Percentiles rank a stretch among this genome's conserved stretches.
Conservation (phyloP, 2,113 vertebrate species). For the Typhlomys cinereus region DNA sequence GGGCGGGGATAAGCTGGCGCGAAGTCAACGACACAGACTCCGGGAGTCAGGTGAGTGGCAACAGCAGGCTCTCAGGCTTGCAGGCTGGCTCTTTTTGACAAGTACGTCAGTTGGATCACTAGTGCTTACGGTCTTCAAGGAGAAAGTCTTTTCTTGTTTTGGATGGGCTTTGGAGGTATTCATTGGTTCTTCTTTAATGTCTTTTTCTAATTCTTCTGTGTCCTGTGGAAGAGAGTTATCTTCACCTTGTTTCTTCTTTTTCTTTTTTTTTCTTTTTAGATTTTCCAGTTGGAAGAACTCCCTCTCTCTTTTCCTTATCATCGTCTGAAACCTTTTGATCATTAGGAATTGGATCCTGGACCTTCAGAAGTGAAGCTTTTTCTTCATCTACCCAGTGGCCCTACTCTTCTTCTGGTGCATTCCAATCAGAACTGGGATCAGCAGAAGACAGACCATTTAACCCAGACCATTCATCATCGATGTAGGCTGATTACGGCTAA, state of each 20-base stretch:
- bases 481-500: conserved; percentile 85
- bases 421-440: conserved; percentile 95
- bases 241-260: conserved; percentile 96
- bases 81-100: conserved; percentile 68
- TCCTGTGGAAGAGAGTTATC: conserved; percentile 86
- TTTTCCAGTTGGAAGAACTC: conserved; percentile 87
- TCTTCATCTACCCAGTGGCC: conserved; percentile 94
- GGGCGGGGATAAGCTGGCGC: too few species aligned
- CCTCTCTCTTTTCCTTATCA: conserved; percentile 93
- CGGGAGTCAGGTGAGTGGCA: too few species aligned
- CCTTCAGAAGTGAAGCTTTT: conserved; percentile 80
- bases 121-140: conserved; percentile 87
- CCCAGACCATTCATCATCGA: conserved; percentile 98
- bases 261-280: conserved; percentile 96
- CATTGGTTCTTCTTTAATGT: conserved; percentile 83
- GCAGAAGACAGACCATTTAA: conserved; percentile 91
- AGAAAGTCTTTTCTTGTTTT: conserved; percentile 87
- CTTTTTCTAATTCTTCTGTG: conserved; percentile 88
- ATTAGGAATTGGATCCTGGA: conserved; percentile 85
- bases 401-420: conserved; percentile 95
- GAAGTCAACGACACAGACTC: too few species aligned
- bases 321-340: conserved; percentile 90
- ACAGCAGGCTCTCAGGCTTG: too few species aligned
- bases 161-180: conserved; percentile 84
- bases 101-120: conserved; percentile 90